A percentile compares a stretch with the other conserved stretches of the same genome.
phyloP scores from a whole-genome alignment of 2,797 vertebrate genomes.

The Rousettus madagascariensis region DNA sequence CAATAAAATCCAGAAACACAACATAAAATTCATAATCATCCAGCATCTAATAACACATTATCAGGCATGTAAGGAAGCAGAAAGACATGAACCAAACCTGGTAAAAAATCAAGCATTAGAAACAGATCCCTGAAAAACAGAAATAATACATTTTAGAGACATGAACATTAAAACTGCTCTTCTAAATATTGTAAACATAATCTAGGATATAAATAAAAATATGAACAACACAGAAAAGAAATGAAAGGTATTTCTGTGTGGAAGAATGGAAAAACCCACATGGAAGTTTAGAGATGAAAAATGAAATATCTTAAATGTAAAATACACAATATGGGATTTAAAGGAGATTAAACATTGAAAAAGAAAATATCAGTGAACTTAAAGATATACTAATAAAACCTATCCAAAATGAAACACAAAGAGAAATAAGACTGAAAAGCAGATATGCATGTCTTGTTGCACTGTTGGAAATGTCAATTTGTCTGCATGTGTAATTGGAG shows the following conservation, averaged over 20 bases:
- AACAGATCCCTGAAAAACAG: background rate
- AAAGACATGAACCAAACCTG: background rate
- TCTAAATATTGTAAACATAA: background rate
- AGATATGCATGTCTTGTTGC: background rate
- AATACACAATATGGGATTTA: background rate
- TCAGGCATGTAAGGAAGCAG: background rate
- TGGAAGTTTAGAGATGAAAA: background rate
- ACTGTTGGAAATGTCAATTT: background rate
- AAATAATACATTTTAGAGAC: background rate
- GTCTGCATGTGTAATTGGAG: background rate
- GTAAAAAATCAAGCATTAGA: background rate
- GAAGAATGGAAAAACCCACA: background rate
- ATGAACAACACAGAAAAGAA: background rate
- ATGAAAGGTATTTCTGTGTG: background rate
- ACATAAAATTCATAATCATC: background rate
- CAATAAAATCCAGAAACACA: background rate
- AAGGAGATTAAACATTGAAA: background rate
- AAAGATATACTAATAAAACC: background rate
- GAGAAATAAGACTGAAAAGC: background rate
- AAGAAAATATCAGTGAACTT: background rate
- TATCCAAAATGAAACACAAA: background rate
- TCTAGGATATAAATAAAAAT: background rate
- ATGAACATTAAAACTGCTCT: background rate
- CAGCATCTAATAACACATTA: background rate
- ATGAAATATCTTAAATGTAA: background rate